A percentile compares a stretch with the other conserved stretches of the same genome.
Evolutionary conservation across 30 jellyfish, hydroid and myxozoan species (phyloP).

Genomic region (Mastigias papua): DNA sequence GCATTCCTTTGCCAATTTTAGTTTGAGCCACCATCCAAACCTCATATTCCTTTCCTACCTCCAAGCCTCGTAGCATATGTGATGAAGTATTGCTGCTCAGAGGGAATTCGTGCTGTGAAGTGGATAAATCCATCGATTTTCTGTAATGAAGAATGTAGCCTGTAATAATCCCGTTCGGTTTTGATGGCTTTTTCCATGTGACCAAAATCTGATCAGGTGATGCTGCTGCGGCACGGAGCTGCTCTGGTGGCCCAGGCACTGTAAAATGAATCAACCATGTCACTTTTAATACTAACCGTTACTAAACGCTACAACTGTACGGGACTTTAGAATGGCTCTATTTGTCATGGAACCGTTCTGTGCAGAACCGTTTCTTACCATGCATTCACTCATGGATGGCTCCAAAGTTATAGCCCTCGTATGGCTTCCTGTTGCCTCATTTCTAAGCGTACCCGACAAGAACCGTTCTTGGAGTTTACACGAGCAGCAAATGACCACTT

Average conservation of each 20-base stretch:
- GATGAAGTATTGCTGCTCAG: conserved; percentile 53
- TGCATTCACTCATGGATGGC: too few relatives aligned
- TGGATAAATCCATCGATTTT: conserved; percentile 65
- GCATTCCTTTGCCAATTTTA: conserved; percentile 74
- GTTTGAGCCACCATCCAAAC: conserved; percentile 94
- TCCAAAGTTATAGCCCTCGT: too few relatives aligned
- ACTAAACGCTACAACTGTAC: too few relatives aligned
- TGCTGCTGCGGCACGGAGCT: conserved; percentile 88
- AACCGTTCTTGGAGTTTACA: too few relatives aligned
- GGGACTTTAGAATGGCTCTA: too few relatives aligned
- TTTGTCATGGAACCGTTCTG: too few relatives aligned
- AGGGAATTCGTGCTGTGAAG: conserved; percentile 62
- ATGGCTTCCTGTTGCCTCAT: too few relatives aligned
- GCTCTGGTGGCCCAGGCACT: conserved; percentile 95
- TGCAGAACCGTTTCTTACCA: too few relatives aligned
- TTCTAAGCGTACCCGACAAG: too few relatives aligned
- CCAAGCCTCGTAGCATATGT: conserved; percentile 75
- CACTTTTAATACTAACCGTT: too few relatives aligned
- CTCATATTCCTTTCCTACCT: conserved; percentile 78
- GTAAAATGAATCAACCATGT: not conserved
- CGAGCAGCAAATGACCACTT: too few relatives aligned
- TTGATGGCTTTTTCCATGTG: conserved; percentile 90
- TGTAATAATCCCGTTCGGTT: conserved; percentile 83
- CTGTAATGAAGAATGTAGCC: conserved; percentile 81
- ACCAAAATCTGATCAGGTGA: conserved; percentile 86